Conservation (phyloP, 53 echinoderm and acorn worm genomes). For the Arbacia lixula region DNA sequence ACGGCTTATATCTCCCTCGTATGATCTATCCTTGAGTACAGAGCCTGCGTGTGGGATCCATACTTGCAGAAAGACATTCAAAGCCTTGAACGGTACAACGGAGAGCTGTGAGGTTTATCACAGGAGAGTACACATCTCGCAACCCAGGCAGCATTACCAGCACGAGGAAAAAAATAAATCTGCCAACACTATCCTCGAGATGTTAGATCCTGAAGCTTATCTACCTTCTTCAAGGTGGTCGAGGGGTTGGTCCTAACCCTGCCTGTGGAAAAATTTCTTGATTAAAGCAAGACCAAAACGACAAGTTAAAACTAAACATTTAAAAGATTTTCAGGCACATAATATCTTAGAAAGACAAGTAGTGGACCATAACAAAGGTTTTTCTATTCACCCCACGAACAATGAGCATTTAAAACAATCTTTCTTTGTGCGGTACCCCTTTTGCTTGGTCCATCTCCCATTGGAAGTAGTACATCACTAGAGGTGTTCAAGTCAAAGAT, state of each 20-base stretch:
- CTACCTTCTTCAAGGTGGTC: slow-evolving; percentile 15
- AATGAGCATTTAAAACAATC: too few species aligned
- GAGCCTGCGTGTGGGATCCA: background rate
- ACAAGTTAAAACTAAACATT: background rate
- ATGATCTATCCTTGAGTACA: slow-evolving; percentile 2
- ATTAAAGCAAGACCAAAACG: slow-evolving; percentile 11
- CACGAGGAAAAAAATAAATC: slow-evolving; percentile 4
- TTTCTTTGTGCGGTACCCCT: too few species aligned
- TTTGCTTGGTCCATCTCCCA: too few species aligned
- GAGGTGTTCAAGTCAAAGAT: too few species aligned
- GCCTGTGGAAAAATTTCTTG: slow-evolving; percentile 5
- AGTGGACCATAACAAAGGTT: too few species aligned
- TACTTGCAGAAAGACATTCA: slow-evolving; percentile 21
- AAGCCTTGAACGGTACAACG: slow-evolving; percentile 12
- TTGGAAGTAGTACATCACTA: too few species aligned
- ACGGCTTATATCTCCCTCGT: slow-evolving; percentile 32
- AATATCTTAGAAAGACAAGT: too few species aligned
- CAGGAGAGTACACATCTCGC: slow-evolving; percentile 8
- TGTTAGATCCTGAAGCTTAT: background rate
- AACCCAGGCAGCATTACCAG: slow-evolving; percentile 9
- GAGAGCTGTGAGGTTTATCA: slow-evolving; percentile 29
- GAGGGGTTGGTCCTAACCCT: slow-evolving; percentile 37
- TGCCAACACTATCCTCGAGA: slow-evolving; percentile 23
- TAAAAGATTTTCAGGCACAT: too few species aligned
- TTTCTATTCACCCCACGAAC: too few species aligned